These are phyloP conservation scores for Andrena chrysosceles DNA, from an alignment of 2,888 invertebrate genomes.

Conservation along the genomic window DNA sequence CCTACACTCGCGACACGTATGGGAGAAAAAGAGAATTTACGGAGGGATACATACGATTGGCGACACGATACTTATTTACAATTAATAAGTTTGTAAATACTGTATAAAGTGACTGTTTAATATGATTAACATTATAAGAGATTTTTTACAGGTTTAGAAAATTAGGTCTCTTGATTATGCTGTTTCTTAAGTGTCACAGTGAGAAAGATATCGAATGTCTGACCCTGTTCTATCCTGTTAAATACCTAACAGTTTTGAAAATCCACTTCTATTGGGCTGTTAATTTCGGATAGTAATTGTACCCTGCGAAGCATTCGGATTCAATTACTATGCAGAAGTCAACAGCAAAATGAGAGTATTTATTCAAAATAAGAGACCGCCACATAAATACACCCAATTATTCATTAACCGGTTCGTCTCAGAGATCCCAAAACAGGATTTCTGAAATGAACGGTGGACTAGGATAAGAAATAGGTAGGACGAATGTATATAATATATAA, in stretches of 20 bases:
- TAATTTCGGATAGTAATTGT: constrained; percentile 19
- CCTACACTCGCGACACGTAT: neutral
- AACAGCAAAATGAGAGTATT: constrained; percentile 33
- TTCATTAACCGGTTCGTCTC: constrained; percentile 76
- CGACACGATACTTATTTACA: constrained; percentile 65
- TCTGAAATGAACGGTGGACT: constrained; percentile 73
- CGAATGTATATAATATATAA: constrained; percentile 78
- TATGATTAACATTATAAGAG: constrained; percentile 76
- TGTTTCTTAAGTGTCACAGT: constrained; percentile 33
- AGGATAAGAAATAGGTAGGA: constrained; percentile 73
- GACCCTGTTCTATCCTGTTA: constrained; percentile 29
- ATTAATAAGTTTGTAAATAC: constrained; percentile 81
- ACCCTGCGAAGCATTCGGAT: constrained; percentile 8
- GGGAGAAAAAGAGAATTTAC: constrained; percentile 7
- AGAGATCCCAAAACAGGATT: constrained; percentile 76
- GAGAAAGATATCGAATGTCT: neutral
- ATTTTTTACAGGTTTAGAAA: constrained; percentile 72
- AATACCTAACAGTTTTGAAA: constrained; percentile 15
- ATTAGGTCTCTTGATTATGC: constrained; percentile 71
- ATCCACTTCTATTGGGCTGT: constrained; percentile 2
- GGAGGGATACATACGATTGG: constrained; percentile 45
- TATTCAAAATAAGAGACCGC: constrained; percentile 61
- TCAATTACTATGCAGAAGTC: neutral
- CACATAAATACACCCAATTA: constrained; percentile 65
- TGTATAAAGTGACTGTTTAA: constrained; percentile 83